phyloP scores from a whole-genome alignment of 2,113 vertebrate genomes.

The Prionailurus viverrinus region DNA sequence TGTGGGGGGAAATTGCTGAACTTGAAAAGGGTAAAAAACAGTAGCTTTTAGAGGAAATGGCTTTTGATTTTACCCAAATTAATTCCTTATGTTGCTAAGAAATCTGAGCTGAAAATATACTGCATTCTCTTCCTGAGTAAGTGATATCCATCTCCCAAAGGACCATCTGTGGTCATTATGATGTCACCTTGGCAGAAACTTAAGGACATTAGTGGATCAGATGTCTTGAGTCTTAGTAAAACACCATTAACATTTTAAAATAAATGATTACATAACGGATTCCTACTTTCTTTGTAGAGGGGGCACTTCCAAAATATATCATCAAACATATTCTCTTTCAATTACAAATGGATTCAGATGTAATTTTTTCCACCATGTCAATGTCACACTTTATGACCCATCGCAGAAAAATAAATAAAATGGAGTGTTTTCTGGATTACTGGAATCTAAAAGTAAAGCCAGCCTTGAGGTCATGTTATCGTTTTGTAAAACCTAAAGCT shows the following conservation, averaged over 20 bases:
- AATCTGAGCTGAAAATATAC: constrained; percentile 43
- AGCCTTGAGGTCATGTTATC: not conserved
- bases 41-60: constrained; percentile 15
- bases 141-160: not conserved
- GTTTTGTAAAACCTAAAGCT: not conserved
- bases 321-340: constrained; percentile 39
- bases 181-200: constrained; percentile 25
- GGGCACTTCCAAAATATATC: not conserved
- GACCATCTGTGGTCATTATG: not conserved
- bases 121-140: constrained; percentile 16
- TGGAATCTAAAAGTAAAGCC: constrained; percentile 30
- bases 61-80: constrained; percentile 71
- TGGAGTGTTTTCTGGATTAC: not conserved
- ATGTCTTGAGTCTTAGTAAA: constrained; percentile 41
- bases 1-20: not conserved
- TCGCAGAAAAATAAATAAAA: constrained; percentile 5
- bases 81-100: constrained; percentile 54
- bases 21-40: not conserved
- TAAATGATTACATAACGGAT: not conserved
- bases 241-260: constrained; percentile 46
- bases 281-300: constrained; percentile 22
- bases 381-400: constrained; percentile 13
- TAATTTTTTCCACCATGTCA: constrained; percentile 46
- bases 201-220: not conserved
- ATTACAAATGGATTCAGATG: constrained; percentile 34